Conservation (phyloP, 2,888 invertebrate species). For the Pammene aurita region DNA sequence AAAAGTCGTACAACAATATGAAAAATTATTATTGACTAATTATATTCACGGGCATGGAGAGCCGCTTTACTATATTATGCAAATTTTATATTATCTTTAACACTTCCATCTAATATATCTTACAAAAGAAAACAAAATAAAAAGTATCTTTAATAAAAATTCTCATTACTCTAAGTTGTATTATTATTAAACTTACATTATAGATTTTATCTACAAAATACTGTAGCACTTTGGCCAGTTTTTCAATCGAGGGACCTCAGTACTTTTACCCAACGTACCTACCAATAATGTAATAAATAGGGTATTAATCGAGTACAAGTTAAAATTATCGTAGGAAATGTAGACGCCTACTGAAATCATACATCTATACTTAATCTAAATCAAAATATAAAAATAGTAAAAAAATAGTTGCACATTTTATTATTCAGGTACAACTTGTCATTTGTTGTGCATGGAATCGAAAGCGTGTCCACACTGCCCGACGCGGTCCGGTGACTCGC, state of each 20-base stretch:
- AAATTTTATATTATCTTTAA: slow-evolving; percentile 86
- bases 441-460: slow-evolving; percentile 69
- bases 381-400: slow-evolving; percentile 83
- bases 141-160: slow-evolving; percentile 82
- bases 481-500: slow-evolving; percentile 41
- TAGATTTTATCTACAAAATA: slow-evolving; percentile 84
- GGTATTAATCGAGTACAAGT: slow-evolving; percentile 74
- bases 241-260: slow-evolving; percentile 73
- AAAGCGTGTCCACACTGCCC: slow-evolving; percentile 44
- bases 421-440: slow-evolving; percentile 70
- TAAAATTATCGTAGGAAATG: slow-evolving; percentile 71
- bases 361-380: slow-evolving; percentile 81
- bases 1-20: slow-evolving; percentile 93
- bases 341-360: slow-evolving; percentile 59
- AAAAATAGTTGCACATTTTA: slow-evolving; percentile 81
- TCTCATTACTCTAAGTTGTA: slow-evolving; percentile 81
- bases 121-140: slow-evolving; percentile 83
- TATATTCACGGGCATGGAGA: slow-evolving; percentile 87
- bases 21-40: slow-evolving; percentile 92
- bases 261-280: slow-evolving; percentile 61
- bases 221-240: slow-evolving; percentile 78
- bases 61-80: slow-evolving; percentile 87
- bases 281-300: slow-evolving; percentile 71
- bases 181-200: slow-evolving; percentile 80
- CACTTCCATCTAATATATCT: slow-evolving; percentile 84